Evolutionary conservation across 2,888 invertebrate species (phyloP), one percentile per base, ranked within the genome.

Genomic region (Octonoba sinensis): DNA sequence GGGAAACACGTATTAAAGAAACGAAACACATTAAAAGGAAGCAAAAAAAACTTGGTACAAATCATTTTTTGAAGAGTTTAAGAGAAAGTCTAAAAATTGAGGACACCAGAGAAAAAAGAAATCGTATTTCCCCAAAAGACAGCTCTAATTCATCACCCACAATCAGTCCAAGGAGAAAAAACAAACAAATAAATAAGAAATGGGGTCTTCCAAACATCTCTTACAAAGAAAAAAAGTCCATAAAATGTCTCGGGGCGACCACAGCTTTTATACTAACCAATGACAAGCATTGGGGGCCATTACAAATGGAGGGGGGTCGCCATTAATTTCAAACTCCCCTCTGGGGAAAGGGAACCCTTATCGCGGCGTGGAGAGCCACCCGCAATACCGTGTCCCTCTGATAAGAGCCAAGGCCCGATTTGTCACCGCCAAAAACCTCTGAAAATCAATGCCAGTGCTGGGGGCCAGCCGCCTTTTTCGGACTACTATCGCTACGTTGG

Each of bases 271-370:
- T 78, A 64, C 65, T 56, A 27, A 59, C 65, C 59, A 51, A 46
- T 60, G 73, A 67, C 67, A 72, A 73, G 60, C 60, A 36, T 62
- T 62, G 54, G 54, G 62, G 20, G 54, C 62, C 72, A 79, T 67
- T 62, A 56, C 72, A 73, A 79, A 79, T 62, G 54, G 64, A 49
- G 54, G 75, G 69, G 76, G 69, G 69, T 22, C 27, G 59, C 72
- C 79, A 79, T 79, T 73, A 73, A 79, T 79, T 79, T 79, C 72
- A 73, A 73, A 79, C 59, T 73, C 76, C 76, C 69, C 16, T 60
- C 13, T 49, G 75, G 46, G 71, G 79, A 51, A 47, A 16, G 22
- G 67, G 59, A 27, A 18, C 60, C 65, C 66, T 78, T 79, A 79
- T 79, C 79, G 60, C 20, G 22, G 36, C 15, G 72, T 62, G 59